Percentiles rank a stretch among this genome's conserved stretches.
phyloP scores from a whole-genome alignment of 2,888 invertebrate species.

The Leptothorax acervorum region DNA sequence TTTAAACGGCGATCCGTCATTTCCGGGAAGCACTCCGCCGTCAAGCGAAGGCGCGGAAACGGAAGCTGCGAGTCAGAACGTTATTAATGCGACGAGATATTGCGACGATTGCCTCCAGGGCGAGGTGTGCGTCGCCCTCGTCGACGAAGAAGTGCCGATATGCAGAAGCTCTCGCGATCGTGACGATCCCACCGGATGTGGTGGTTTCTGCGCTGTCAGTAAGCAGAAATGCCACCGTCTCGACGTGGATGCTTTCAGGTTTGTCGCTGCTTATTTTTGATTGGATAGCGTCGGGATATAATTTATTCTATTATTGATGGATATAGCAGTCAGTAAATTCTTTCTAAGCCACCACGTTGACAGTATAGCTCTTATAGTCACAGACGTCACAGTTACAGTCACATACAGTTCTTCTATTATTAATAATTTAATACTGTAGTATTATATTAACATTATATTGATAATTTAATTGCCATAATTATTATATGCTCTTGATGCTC shows the following conservation, averaged over 20 bases:
- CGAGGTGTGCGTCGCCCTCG: constrained; percentile 89
- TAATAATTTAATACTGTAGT: too few species aligned
- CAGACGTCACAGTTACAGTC: too few species aligned
- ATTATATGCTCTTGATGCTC: too few species aligned
- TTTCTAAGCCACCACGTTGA: background rate
- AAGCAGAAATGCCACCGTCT: constrained; percentile 85
- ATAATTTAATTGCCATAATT: too few species aligned
- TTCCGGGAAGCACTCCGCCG: constrained; percentile 46
- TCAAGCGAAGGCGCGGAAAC: constrained; percentile 61
- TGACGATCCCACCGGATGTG: constrained; percentile 88
- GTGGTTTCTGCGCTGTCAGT: constrained; percentile 84
- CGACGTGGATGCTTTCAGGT: constrained; percentile 84
- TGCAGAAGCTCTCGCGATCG: constrained; percentile 87
- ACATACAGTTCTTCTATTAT: too few species aligned
- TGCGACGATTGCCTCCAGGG: constrained; percentile 81
- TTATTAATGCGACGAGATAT: constrained; percentile 77
- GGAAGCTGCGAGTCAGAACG: constrained; percentile 63
- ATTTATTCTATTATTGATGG: background rate
- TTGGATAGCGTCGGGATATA: background rate
- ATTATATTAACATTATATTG: too few species aligned
- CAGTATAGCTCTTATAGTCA: too few species aligned
- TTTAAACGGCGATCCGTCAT: constrained; percentile 54
- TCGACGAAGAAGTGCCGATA: constrained; percentile 87
- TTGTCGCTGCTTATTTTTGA: constrained; percentile 10
- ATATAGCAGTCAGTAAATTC: background rate